Percentiles rank a stretch among this genome's conserved stretches.
phyloP scores from a whole-genome alignment of 2,888 invertebrate species.

The Xiphydria camelus region DNA sequence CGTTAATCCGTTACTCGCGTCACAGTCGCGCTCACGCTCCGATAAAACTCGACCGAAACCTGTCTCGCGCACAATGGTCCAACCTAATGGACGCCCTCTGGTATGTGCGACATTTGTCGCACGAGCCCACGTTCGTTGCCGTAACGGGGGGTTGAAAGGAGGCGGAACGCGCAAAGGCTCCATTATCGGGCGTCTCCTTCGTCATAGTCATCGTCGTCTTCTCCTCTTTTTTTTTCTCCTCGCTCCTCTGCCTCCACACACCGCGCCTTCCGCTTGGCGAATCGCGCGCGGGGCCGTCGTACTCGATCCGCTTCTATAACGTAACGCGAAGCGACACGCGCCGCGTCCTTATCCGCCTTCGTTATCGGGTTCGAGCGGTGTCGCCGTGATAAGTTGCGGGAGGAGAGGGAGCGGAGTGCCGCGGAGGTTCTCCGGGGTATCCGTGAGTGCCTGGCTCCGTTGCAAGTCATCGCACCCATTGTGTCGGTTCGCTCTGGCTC shows the following conservation, averaged over 20 bases:
- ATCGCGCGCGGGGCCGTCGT: too few species aligned
- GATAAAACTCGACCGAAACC: conserved; percentile 36
- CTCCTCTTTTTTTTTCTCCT: too few species aligned
- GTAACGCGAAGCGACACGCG: too few species aligned
- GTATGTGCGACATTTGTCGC: not conserved
- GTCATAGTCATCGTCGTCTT: not conserved
- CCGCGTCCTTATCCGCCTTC: too few species aligned
- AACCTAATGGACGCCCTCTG: not conserved
- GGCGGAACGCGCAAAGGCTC: not conserved
- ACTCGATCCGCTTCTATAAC: too few species aligned
- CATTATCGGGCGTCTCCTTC: not conserved
- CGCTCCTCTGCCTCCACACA: too few species aligned
- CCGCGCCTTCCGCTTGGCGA: too few species aligned
- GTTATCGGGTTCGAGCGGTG: too few species aligned
- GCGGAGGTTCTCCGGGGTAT: too few species aligned
- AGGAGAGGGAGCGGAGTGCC: too few species aligned
- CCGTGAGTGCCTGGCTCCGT: too few species aligned
- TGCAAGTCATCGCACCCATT: conserved; percentile 38
- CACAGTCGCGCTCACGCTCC: conserved; percentile 35
- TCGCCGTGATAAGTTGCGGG: too few species aligned
- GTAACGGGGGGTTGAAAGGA: not conserved
- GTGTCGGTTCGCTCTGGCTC: conserved; percentile 27
- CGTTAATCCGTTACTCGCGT: conserved; percentile 40
- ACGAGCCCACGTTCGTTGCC: not conserved
- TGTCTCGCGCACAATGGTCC: not conserved